Percentiles rank a stretch among this genome's conserved stretches.
Evolutionary conservation across 2,888 invertebrate species (phyloP).

Genomic region (Onthophagus sagittarius): DNA sequence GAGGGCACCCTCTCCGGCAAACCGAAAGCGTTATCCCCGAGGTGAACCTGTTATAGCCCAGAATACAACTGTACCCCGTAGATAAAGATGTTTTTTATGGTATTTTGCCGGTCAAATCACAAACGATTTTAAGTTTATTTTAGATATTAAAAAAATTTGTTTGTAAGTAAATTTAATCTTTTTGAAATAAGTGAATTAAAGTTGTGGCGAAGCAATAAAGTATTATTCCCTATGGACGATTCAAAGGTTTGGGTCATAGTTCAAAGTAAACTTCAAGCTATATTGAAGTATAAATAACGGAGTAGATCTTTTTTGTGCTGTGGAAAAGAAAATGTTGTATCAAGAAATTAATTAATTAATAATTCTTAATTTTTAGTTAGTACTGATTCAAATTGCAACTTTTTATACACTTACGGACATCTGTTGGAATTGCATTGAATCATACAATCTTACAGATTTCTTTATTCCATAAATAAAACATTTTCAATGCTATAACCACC

Average conservation of each 20-base stretch:
- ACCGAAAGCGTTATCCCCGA: neutral
- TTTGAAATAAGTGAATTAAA: no score
- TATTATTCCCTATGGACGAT: neutral
- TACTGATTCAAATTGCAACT: no score
- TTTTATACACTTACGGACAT: neutral
- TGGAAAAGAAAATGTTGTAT: neutral
- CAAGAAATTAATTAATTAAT: no score
- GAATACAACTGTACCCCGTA: neutral
- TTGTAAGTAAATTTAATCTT: no score
- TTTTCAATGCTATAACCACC: neutral
- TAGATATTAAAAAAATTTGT: neutral
- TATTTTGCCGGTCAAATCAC: neutral
- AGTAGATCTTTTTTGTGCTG: neutral
- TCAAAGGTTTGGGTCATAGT: neutral
- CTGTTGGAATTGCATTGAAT: neutral
- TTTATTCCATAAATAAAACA: neutral
- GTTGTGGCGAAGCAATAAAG: no score
- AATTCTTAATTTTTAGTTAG: no score
- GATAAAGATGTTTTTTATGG: neutral
- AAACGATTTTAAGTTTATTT: neutral
- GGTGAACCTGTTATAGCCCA: neutral
- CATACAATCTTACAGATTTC: neutral
- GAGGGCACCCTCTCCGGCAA: neutral
- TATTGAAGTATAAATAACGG: neutral
- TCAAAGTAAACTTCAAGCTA: neutral